Conservation (phyloP, 2,113 vertebrate species). For the Crotophaga sulcirostris region DNA sequence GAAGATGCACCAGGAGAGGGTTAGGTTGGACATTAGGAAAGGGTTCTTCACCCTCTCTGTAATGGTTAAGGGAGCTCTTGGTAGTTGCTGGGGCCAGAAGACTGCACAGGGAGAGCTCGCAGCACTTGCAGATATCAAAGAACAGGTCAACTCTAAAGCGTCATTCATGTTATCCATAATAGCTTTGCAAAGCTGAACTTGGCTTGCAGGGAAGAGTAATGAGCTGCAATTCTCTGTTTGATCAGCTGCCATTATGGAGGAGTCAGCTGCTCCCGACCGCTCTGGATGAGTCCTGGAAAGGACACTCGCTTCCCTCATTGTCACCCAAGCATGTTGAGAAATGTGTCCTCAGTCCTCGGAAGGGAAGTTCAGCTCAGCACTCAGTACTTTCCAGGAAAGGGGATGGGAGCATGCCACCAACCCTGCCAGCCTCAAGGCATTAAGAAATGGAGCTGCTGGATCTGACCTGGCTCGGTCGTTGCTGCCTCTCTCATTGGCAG, state of each 20-base stretch:
- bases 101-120: not conserved
- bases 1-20: too few relatives aligned
- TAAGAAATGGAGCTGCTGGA: not conserved
- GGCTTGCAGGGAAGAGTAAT: not conserved
- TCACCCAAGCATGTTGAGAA: not conserved
- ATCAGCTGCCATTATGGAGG: not conserved
- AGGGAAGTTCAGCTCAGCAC: not conserved
- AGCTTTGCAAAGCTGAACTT: not conserved
- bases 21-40: too few relatives aligned
- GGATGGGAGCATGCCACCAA: not conserved
- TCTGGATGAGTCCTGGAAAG: not conserved
- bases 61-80: not conserved
- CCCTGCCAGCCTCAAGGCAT: not conserved
- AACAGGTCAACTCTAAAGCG: not conserved
- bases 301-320: not conserved
- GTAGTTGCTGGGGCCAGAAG: not conserved
- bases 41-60: too few relatives aligned
- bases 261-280: not conserved
- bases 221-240: not conserved
- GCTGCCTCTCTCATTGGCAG: accelerated
- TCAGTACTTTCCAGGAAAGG: not conserved
- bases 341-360: not conserved
- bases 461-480: not conserved
- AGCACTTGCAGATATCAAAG: not conserved
- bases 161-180: not conserved